Conservation (phyloP, 2,797 vertebrate genomes). For the Coccyzus lansbergi region DNA sequence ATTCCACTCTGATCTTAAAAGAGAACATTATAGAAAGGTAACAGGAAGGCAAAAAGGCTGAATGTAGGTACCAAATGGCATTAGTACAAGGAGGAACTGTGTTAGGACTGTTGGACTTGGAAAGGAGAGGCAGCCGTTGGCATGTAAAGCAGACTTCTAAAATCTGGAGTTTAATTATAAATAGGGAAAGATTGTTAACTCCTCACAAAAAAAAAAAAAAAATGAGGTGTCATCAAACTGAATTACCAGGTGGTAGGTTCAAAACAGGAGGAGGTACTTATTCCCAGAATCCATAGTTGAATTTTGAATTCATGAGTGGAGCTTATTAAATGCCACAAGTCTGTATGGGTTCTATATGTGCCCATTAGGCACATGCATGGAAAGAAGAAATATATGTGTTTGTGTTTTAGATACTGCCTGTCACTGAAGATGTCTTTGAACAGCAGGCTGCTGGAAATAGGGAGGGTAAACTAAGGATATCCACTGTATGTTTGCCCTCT, state of each 20-base stretch:
- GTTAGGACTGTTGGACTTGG: neutral
- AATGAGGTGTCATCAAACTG: neutral
- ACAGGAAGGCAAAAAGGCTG: neutral
- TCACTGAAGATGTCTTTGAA: constrained; percentile 36
- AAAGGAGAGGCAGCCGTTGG: neutral
- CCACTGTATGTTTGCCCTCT: neutral
- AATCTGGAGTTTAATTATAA: neutral
- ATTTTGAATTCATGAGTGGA: neutral
- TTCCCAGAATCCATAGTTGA: neutral
- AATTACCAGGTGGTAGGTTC: neutral
- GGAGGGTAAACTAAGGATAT: constrained; percentile 33
- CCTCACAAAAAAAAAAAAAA: neutral
- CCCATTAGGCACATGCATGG: neutral
- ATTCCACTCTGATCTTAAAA: neutral
- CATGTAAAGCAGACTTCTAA: neutral
- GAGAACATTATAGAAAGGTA: neutral
- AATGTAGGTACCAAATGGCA: neutral
- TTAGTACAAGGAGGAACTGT: neutral
- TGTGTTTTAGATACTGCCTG: constrained; percentile 27
- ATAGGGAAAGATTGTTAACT: neutral
- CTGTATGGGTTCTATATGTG: neutral
- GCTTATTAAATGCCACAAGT: neutral
- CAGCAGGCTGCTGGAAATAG: constrained; percentile 34
- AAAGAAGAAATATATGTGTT: neutral
- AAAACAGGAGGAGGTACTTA: neutral